Conservation (phyloP, 2,888 invertebrate genomes). For the Neoascia interrupta region DNA sequence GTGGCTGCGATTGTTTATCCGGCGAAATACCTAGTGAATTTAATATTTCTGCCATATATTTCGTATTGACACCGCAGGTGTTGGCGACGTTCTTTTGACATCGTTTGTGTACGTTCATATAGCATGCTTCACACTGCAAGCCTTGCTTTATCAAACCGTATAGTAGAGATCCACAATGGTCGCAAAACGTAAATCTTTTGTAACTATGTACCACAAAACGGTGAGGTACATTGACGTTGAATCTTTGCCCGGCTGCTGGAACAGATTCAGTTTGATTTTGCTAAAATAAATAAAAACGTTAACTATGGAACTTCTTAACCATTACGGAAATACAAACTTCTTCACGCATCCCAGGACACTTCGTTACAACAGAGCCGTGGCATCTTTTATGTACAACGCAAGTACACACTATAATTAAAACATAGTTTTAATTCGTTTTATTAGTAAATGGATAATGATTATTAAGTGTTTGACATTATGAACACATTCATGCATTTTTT, state of each 20-base stretch:
- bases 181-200: constrained; percentile 99
- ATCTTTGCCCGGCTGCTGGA: constrained; percentile 88
- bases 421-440: not conserved
- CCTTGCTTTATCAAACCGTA: constrained; percentile 98
- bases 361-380: constrained; percentile 97
- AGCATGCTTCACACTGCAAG: constrained; percentile 97
- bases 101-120: constrained; percentile 98
- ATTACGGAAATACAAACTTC: too few species aligned
- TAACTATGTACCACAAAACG: constrained; percentile 97
- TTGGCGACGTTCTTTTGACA: constrained; percentile 99
- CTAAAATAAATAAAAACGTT: constrained; percentile 70
- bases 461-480: too few species aligned
- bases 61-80: constrained; percentile 99
- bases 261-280: constrained; percentile 83
- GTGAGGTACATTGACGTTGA: constrained; percentile 99
- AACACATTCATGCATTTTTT: too few species aligned
- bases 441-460: too few species aligned
- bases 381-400: constrained; percentile 99
- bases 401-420: constrained; percentile 90
- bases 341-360: constrained; percentile 98
- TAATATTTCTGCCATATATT: constrained; percentile 96
- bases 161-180: constrained; percentile 98
- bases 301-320: too few species aligned
- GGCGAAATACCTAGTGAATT: constrained; percentile 95
- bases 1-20: constrained; percentile 87